Evolutionary conservation across 2,113 vertebrate species (phyloP).

Genomic region (Colinus virginianus): DNA sequence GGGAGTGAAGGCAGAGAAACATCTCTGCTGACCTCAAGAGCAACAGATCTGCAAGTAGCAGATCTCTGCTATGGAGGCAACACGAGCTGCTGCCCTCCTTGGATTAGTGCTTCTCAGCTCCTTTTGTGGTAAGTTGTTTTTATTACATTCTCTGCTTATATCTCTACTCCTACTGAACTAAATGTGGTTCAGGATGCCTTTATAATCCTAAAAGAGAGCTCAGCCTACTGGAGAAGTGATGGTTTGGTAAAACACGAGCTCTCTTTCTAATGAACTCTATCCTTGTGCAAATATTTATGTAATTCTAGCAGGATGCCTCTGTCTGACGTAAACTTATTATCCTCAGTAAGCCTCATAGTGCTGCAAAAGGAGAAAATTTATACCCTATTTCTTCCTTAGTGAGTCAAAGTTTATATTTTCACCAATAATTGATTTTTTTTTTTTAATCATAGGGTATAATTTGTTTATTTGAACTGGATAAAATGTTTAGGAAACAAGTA

Average conservation of each 20-base stretch:
- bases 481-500: neutral
- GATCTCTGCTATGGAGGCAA: neutral
- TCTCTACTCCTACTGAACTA: neutral
- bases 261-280: neutral
- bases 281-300: neutral
- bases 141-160: neutral
- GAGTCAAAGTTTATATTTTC: neutral
- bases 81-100: conserved; percentile 11
- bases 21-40: neutral
- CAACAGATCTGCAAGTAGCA: neutral
- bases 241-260: accelerated
- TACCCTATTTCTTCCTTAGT: neutral
- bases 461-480: neutral
- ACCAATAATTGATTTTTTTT: neutral
- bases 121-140: conserved; percentile 42
- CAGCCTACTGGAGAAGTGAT: neutral
- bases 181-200: neutral
- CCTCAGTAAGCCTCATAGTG: neutral
- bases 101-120: conserved; percentile 47
- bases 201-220: neutral
- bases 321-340: neutral
- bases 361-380: neutral
- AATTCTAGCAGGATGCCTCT: neutral
- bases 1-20: neutral
- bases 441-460: neutral